Conservation (phyloP, 2,113 vertebrate species). For the Glareola pratincola region DNA sequence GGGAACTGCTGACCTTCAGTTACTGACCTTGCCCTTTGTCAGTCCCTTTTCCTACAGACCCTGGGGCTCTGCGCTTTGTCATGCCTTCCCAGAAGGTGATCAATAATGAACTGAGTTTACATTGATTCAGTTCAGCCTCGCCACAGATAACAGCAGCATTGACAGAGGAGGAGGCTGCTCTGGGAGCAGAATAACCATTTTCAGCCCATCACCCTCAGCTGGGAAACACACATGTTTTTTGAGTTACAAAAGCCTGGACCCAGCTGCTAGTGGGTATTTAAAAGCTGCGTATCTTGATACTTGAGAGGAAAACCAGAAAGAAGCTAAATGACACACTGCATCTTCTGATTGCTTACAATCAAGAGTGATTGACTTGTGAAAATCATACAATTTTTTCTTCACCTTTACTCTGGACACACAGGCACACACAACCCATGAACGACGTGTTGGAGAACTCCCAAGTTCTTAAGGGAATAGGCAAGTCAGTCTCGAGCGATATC, state of each 20-base stretch:
- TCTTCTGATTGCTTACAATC: background rate
- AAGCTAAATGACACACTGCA: background rate
- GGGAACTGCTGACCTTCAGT: background rate
- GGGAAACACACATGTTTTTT: background rate
- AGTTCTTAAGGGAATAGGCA: conserved; percentile 36
- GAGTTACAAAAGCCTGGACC: background rate
- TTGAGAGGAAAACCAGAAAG: background rate
- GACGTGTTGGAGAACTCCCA: background rate
- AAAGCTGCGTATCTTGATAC: background rate
- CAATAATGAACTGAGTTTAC: background rate
- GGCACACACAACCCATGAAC: background rate
- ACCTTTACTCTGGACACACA: background rate
- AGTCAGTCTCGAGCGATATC: background rate
- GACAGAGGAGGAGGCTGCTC: background rate
- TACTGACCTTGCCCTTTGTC: background rate
- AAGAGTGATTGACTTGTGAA: background rate
- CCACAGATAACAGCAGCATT: background rate
- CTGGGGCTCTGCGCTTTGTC: background rate
- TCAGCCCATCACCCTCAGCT: background rate
- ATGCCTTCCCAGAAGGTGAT: background rate
- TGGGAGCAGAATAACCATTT: background rate
- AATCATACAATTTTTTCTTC: background rate
- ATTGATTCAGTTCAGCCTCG: background rate
- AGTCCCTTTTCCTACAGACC: background rate
- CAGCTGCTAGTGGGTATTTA: background rate